phyloP scores from a whole-genome alignment of 2,113 vertebrate species.

The Phalacrocorax pelagicus region DNA sequence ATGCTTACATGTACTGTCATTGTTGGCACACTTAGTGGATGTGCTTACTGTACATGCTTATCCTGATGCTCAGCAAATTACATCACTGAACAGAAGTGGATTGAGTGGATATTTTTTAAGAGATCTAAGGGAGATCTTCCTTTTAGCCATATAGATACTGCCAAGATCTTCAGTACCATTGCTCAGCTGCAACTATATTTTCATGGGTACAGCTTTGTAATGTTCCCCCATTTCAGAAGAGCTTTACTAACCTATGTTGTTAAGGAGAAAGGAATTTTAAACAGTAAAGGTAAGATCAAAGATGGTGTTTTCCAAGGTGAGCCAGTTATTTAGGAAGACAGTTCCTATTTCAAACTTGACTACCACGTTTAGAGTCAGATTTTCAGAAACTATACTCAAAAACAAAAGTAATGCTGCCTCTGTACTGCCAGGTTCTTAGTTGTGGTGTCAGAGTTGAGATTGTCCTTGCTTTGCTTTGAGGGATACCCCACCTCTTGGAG shows the following conservation, averaged over 20 bases:
- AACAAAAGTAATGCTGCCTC: background rate
- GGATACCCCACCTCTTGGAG: background rate
- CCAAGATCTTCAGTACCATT: background rate
- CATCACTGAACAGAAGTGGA: background rate
- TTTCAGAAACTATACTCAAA: background rate
- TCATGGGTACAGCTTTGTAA: background rate
- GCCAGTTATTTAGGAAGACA: background rate
- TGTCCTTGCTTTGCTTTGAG: background rate
- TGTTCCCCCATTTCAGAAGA: background rate
- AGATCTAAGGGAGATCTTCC: background rate
- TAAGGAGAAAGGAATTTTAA: background rate
- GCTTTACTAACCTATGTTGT: background rate
- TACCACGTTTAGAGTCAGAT: background rate
- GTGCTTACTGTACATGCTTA: background rate
- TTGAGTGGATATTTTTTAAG: background rate
- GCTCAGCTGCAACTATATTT: background rate
- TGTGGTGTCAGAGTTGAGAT: fast-evolving
- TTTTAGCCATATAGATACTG: background rate
- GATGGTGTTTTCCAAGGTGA: background rate
- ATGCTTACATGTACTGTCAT: background rate
- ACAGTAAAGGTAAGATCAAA: background rate
- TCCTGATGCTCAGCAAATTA: background rate
- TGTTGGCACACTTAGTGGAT: background rate
- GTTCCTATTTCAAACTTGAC: background rate
- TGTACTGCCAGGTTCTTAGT: background rate